These are phyloP conservation scores for Mesitornis unicolor DNA, from an alignment of 2,113 vertebrate genomes.

Conservation along the genomic window DNA sequence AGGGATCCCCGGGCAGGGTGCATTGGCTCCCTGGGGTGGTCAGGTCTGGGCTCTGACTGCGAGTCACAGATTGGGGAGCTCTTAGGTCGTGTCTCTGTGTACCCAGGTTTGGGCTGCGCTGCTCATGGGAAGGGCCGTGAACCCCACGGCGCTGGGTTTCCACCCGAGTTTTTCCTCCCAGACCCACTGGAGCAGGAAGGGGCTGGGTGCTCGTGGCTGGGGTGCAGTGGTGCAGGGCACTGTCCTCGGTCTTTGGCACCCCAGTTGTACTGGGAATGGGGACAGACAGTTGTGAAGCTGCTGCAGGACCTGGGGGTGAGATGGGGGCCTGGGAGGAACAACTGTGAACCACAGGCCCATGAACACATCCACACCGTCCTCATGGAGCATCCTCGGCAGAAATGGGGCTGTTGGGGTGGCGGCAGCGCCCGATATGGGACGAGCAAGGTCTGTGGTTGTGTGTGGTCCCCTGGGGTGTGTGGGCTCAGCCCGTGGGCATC, in stretches of 20 bases:
- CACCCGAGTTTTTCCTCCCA: background rate
- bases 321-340: background rate
- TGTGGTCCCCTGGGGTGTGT: fast-evolving
- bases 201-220: fast-evolving
- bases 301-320: background rate
- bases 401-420: background rate
- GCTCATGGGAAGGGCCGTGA: background rate
- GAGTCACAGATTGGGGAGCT: background rate
- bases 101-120: background rate
- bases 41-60: background rate
- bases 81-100: background rate
- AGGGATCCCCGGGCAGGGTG: background rate
- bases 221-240: fast-evolving
- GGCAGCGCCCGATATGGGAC: fast-evolving
- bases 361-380: background rate
- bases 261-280: background rate
- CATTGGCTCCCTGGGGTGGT: background rate
- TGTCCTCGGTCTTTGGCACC: background rate
- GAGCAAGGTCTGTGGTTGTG: background rate
- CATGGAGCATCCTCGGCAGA: background rate
- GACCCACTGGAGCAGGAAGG: background rate
- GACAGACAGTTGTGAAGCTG: background rate
- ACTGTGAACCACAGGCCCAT: fast-evolving
- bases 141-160: background rate
- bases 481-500: background rate